A percentile compares a stretch with the other conserved stretches of the same genome.
Evolutionary conservation across 2,797 vertebrate genomes (phyloP).

Genomic region (Pseudomugil tenellus): DNA sequence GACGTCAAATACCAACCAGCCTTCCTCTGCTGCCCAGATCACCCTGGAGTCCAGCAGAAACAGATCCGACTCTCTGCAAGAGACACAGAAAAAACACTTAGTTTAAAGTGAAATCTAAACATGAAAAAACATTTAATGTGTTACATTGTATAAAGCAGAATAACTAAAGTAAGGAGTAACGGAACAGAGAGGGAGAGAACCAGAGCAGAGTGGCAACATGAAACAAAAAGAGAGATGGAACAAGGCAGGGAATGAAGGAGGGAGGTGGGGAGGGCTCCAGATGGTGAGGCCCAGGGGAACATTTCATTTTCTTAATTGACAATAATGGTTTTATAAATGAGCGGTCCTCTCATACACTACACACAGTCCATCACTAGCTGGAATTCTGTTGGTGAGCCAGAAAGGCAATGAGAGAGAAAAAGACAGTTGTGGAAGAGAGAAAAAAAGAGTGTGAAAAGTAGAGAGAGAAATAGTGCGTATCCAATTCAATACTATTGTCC

Average conservation of each 20-base stretch:
- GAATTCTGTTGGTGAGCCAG: slow-evolving; percentile 71
- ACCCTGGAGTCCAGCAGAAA: slow-evolving; percentile 94
- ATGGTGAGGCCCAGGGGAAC: slow-evolving; percentile 83
- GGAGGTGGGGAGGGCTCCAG: slow-evolving; percentile 66
- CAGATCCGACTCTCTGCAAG: slow-evolving; percentile 90
- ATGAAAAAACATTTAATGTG: slow-evolving; percentile 7
- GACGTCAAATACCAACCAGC: slow-evolving; percentile 97
- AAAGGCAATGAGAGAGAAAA: slow-evolving; percentile 48
- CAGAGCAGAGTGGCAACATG: slow-evolving; percentile 48
- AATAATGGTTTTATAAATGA: slow-evolving; percentile 86
- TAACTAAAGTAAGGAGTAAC: slow-evolving; percentile 24
- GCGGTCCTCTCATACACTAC: slow-evolving; percentile 75
- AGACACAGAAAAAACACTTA: slow-evolving; percentile 9
- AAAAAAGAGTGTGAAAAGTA: slow-evolving; percentile 50
- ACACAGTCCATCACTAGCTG: slow-evolving; percentile 76
- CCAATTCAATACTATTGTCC: slow-evolving; percentile 49
- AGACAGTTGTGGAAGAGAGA: slow-evolving; percentile 50
- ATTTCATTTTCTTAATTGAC: slow-evolving; percentile 87
- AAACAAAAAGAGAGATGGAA: slow-evolving; percentile 45
- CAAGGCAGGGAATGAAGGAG: slow-evolving; percentile 31
- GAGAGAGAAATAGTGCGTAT: slow-evolving; percentile 48
- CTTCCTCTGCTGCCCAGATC: slow-evolving; percentile 97
- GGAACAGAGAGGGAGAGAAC: slow-evolving; percentile 36
- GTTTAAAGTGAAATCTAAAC: slow-evolving; percentile 12
- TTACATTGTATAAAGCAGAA: slow-evolving; percentile 22